These are phyloP conservation scores for Ambastaia sidthimunki DNA, from an alignment of 2,797 vertebrate species.

Conservation along the genomic window DNA sequence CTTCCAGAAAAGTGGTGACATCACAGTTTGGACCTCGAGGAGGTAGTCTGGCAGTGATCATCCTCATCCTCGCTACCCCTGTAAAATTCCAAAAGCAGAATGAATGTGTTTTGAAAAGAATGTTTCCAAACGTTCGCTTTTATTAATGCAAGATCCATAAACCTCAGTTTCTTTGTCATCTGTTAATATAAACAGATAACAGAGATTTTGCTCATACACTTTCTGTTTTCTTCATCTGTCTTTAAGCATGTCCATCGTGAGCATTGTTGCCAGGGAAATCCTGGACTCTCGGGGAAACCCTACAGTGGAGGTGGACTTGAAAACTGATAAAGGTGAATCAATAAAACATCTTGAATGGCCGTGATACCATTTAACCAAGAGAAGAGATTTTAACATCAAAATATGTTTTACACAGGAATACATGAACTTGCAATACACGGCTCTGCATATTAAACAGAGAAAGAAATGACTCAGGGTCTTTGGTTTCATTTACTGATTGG, in stretches of 20 bases:
- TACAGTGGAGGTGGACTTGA: conserved; percentile 86
- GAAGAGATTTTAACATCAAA: too few relatives aligned
- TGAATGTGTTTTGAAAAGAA: too few relatives aligned
- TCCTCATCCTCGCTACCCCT: neutral
- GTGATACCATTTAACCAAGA: too few relatives aligned
- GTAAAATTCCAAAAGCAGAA: neutral
- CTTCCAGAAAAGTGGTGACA: neutral
- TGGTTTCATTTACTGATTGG: neutral
- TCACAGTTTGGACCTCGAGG: neutral
- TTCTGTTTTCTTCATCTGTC: conserved; percentile 9
- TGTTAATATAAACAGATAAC: neutral
- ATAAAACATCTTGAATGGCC: neutral
- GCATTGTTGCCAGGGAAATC: conserved; percentile 87
- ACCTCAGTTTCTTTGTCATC: neutral
- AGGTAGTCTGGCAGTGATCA: neutral
- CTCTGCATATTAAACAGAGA: too few relatives aligned
- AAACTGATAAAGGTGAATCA: conserved; percentile 82
- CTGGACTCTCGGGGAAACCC: conserved; percentile 89
- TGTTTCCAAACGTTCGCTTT: too few relatives aligned
- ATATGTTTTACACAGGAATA: too few relatives aligned
- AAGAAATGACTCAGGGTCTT: too few relatives aligned
- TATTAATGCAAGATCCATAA: neutral
- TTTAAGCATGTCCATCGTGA: conserved; percentile 85
- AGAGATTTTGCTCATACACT: neutral
- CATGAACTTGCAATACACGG: too few relatives aligned